Base-by-base conservation (phyloP, 1,140 invertebrate genomes). In the Cherax quadricarinatus region DNA sequence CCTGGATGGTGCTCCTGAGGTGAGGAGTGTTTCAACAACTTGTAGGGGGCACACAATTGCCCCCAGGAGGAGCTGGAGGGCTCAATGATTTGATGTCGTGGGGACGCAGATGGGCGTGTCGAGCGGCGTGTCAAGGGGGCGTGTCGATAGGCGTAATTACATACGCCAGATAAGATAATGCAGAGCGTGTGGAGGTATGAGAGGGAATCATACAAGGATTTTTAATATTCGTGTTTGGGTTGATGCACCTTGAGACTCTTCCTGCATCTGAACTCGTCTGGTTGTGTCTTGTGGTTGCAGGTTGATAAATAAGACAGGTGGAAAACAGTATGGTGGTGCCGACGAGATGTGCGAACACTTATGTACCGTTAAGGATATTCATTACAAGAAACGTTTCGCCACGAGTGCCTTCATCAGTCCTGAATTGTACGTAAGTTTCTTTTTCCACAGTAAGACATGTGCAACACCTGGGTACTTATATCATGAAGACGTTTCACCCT, bases 21-120 rank as follows among this genome's bases (percentile, higher is more conserved):
- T 60, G 89, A 84, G 84, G 81, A 91, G 89, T 91, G 89, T 91
- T 86, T 91, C 89, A 91, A 91, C 89, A 86, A 91, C 89, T 91
- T 91, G 89, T 91, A 91, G 89, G 89, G 89, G 89, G n/a, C n/a
- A n/a, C 60, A 91, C 75, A 70, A 91, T 87, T 86, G 89, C 84
- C 75, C 75, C 60, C 53, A 41, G 30, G 24, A 53, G 57, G 21
- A 14, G n/a, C 21, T 66, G 41, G 75, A 81, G 78, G 83, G 83
- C 78, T 12, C 75, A 30, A 30, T 66, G 89, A 87, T 86, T 81
- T 91, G 83, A 91, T 91, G 84, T 86, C 84, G 89, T 66, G 83
- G 84, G 89, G 87, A 60, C 82, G 89, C 87, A 75, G 84, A 86
- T 91, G 75, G 89, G 84, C 80, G 82, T 41, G 89, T 91, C 83